Base-by-base conservation (phyloP, 2,797 vertebrate genomes). In the Eulemur coronatus region DNA sequence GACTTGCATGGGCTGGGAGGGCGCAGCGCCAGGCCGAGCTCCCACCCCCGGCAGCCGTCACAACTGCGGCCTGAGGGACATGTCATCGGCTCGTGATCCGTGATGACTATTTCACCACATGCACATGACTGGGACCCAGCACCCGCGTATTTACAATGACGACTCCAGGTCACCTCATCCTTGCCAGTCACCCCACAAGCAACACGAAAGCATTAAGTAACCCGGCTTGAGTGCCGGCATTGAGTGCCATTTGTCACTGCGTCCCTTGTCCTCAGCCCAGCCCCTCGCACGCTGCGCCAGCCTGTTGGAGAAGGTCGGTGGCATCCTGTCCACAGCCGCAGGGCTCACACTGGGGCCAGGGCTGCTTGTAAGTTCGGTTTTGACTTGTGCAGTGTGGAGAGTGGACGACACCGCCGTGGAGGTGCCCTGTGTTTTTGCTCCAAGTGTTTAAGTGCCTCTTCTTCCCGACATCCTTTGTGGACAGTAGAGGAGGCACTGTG, bases 181-280 rank as follows among this genome's bases (percentile, higher is more conserved):
- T 84, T 43, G 78, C 0, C 0, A 50, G 61, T 24, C 94, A 89
- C 43, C 41, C 7, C 26, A 3, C 0, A 7, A 63, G 84, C 50
- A 85, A 48, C 18, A 97, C 52, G 76, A 0, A 3, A 89, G 33
- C 96, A 92, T 97, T 89, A 93, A 95, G 75, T 82, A 79, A 94
- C 69, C 80, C 46, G 72, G 46, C 35, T 93, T 61, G 85, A 93
- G 88, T 91, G 89, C 81, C 79, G 43, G 87, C 18, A 4, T 24
- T 15, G 11, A 50, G 48, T 15, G 22, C 78, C 57, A 15, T 73
- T 80, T 43, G 73, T 12, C 61, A 50, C 30, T 7, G 4, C 33
- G 20, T 65, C 50, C 43, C n/a, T n/a, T 26, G 26, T 0, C 3
- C 2, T 28, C 33, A 50, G 50, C 20, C 65, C 50, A 30, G 13